Conservation (phyloP, 92 coral and sea anemone species). For the Parazoanthus swiftii region DNA sequence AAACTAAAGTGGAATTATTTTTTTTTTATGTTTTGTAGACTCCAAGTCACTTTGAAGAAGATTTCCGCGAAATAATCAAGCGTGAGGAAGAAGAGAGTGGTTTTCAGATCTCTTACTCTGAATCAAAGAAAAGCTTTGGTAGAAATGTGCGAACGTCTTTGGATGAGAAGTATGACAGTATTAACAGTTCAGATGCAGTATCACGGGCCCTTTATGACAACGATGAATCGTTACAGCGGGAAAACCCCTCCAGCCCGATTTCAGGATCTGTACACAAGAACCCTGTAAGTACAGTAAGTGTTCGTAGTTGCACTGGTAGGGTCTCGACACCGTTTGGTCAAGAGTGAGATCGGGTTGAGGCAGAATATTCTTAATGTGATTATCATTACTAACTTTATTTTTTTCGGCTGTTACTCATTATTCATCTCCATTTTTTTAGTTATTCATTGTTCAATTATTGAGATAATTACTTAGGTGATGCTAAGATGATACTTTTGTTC, state of each 20-base stretch:
- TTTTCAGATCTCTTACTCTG: slow-evolving; percentile 60
- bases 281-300: slow-evolving; percentile 26
- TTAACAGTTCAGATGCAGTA: slow-evolving; percentile 41
- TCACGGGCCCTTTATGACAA: slow-evolving; percentile 36
- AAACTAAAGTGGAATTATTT: background rate
- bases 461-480: no score
- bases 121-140: slow-evolving; percentile 52
- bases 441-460: no score
- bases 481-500: no score
- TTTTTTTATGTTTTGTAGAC: slow-evolving; percentile 53
- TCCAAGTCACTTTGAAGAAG: slow-evolving; percentile 88
- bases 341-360: no score
- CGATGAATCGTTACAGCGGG: slow-evolving; percentile 19
- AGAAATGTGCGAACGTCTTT: slow-evolving; percentile 76
- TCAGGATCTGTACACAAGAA: background rate
- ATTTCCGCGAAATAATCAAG: slow-evolving; percentile 90
- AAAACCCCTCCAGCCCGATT: background rate
- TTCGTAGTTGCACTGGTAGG: background rate
- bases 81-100: slow-evolving; percentile 94
- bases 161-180: slow-evolving; percentile 66
- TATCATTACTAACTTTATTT: no score
- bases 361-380: no score
- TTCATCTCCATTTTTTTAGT: no score
- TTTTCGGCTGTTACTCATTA: no score
- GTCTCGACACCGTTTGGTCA: no score